Base-by-base conservation (phyloP, 2,113 vertebrate genomes). In the Parotia lawesii region DNA sequence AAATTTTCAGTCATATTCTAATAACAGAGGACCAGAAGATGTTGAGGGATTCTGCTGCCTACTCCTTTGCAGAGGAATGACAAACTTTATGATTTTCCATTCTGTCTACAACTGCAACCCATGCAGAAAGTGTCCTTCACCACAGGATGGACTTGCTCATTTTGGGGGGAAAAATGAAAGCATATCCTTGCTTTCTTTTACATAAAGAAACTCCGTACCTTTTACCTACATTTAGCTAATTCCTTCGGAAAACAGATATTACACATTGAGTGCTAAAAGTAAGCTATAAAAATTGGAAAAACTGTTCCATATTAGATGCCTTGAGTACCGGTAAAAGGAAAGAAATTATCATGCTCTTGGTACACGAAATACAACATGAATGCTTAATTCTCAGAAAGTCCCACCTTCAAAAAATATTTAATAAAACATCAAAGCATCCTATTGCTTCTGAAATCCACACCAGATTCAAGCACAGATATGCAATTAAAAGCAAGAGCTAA, bases 341-440 rank as follows among this genome's bases (percentile, higher is more conserved):
- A 95, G 57, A 96, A 95, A 96, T 95, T 64, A 96, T 60, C 88
- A 48, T 77, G 87, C 82, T 92, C 89, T 88, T 88, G 77, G 57
- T 94, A 96, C 82, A 96, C 45, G 96, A 96, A 97, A 97, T 96
- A 81, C 93, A 96, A 96, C 92, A 95, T 54, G 44, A 89, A 94
- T 84, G 81, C 89, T 95, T 93, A 56, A 62, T 96, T 94, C 92
- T 95, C 92, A 80, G 54, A 90, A 96, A 96, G 83, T 60, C 65
- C 96, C 95, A 98, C 97, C 97, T 97, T 95, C 92, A 73, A 97
- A 95, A 96, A 96, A 97, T 94, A 97, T 96, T 97, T 97, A 97
- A 98, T 98, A 97, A 98, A 98, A 97, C 96, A 97, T 97, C 97
- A 98, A 97, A 97, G 96, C 87, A 91, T 85, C 54, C 83, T n/a